A percentile compares a stretch with the other conserved stretches of the same genome.
phyloP scores from a whole-genome alignment of 2,888 invertebrate species.

The Luperina nickerlii region DNA sequence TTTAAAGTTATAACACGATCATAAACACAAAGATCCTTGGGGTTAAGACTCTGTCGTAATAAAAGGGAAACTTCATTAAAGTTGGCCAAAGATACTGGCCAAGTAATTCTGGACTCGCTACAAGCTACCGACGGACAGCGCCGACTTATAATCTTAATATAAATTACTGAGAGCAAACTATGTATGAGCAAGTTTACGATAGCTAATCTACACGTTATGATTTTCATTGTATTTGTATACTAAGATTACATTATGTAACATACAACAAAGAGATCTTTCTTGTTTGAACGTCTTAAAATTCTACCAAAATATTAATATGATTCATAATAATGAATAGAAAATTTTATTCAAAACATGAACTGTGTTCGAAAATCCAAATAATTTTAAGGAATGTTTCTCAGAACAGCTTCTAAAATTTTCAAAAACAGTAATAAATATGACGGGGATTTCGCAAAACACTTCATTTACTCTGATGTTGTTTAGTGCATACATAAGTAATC shows the following conservation, averaged over 20 bases:
- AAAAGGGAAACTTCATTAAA: slow-evolving; percentile 88
- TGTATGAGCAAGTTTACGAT: slow-evolving; percentile 42
- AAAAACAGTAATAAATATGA: neutral
- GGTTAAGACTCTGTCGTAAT: slow-evolving; percentile 81
- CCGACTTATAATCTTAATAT: slow-evolving; percentile 53
- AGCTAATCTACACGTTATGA: slow-evolving; percentile 26
- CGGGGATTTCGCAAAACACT: neutral
- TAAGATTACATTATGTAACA: slow-evolving; percentile 17
- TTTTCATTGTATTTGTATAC: slow-evolving; percentile 23
- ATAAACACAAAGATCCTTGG: slow-evolving; percentile 85
- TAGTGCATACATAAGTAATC: neutral
- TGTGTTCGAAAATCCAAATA: slow-evolving; percentile 6
- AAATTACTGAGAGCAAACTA: slow-evolving; percentile 47
- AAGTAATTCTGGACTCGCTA: slow-evolving; percentile 77
- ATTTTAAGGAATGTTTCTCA: slow-evolving; percentile 1
- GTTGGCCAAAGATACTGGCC: slow-evolving; percentile 82
- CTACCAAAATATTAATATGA: slow-evolving; percentile 18
- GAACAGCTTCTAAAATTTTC: neutral
- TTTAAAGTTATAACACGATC: slow-evolving; percentile 86
- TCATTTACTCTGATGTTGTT: neutral
- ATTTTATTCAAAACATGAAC: neutral
- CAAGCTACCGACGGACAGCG: slow-evolving; percentile 68
- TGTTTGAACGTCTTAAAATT: slow-evolving; percentile 18
- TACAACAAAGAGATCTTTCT: slow-evolving; percentile 21
- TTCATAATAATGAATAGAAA: slow-evolving; percentile 21